A percentile compares a stretch with the other conserved stretches of the same genome.
Conservation (phyloP, 2,888 invertebrate genomes). For the Hypomecis atomaria region DNA sequence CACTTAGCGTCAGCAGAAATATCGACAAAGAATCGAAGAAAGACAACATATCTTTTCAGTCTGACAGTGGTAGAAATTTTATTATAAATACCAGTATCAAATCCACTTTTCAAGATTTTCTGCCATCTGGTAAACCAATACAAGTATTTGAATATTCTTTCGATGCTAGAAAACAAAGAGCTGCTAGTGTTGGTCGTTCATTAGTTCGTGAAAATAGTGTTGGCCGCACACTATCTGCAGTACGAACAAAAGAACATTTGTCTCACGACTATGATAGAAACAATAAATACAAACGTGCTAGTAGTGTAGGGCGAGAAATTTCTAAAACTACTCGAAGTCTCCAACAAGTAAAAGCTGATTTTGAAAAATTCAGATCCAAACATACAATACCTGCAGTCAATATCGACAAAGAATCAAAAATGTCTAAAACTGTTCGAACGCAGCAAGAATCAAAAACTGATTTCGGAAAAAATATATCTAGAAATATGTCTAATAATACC, state of each 20-base stretch:
- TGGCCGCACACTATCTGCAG: conserved; percentile 28
- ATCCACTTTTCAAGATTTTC: conserved; percentile 65
- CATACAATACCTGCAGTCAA: conserved; percentile 3
- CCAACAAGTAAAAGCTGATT: conserved; percentile 71
- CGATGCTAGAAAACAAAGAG: conserved; percentile 65
- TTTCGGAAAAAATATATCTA: neutral
- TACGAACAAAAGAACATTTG: conserved; percentile 2
- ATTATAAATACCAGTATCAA: conserved; percentile 73
- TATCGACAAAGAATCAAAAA: conserved; percentile 24
- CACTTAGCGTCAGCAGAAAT: conserved; percentile 47
- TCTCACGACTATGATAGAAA: conserved; percentile 41
- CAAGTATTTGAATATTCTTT: conserved; percentile 53
- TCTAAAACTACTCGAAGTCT: conserved; percentile 52
- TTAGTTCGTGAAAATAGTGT: conserved; percentile 49
- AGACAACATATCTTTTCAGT: conserved; percentile 57
- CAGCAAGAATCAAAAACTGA: neutral
- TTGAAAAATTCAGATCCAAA: conserved; percentile 58
- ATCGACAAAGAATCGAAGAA: conserved; percentile 31
- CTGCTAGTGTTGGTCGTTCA: conserved; percentile 71
- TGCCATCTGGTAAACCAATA: conserved; percentile 50
- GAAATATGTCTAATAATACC: neutral
- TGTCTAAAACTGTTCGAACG: neutral
- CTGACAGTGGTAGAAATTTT: conserved; percentile 62
- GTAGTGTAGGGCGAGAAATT: conserved; percentile 68
- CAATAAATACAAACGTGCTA: conserved; percentile 61